Evolutionary conservation across 1,140 invertebrate genomes (phyloP), one percentile per base, ranked within the genome.

Genomic region (Portunus trituberculatus): DNA sequence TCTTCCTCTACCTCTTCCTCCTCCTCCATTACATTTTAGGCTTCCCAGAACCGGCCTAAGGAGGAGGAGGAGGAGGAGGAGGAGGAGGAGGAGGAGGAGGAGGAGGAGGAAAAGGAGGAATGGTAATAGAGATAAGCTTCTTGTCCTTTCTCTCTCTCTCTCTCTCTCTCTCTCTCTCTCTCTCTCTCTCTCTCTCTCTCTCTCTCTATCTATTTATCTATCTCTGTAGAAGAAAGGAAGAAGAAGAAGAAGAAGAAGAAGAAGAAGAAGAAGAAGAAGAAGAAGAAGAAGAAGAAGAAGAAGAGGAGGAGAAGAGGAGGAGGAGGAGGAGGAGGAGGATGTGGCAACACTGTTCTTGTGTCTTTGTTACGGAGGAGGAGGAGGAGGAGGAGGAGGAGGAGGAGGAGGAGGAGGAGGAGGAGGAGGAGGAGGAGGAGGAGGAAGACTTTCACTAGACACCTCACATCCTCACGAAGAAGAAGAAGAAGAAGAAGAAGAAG

Each of bases 171-270:
- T 29, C 83, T 86, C 52, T 86, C 28, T 86, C 28, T 39, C 28
- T 86, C 32, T 86, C 28, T 86, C 83, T 39, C 28, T 86, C 83
- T 86, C 83, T 86, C 28, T 86, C 83, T 31, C 28, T 86, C 83
- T 31, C 83, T 39, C 83, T 31, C 32, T 86, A 4, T 86, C 32
- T 14, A 0, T 39, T 1, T 28, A 1, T 31, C n/a, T 39, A 0
- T 31, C 32, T 12, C n/a, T 86, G 0, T 86, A 39, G n/a, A n/a
- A n/a, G n/a, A n/a, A n/a, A n/a, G 25, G 8, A 32, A n/a, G 12
- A 14, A 14, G 28, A 45, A 10, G 28, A 14, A 28, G 25, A 25
- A 29, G 28, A 87, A 10, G 29, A 25, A 10, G 28, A 31, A 14
- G 4, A 45, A 16, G 4, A 87, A 28, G 29, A 45, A 8, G 84